These are phyloP conservation scores for Alosa alosa DNA, from an alignment of 2,113 vertebrate genomes.

Conservation along the genomic window DNA sequence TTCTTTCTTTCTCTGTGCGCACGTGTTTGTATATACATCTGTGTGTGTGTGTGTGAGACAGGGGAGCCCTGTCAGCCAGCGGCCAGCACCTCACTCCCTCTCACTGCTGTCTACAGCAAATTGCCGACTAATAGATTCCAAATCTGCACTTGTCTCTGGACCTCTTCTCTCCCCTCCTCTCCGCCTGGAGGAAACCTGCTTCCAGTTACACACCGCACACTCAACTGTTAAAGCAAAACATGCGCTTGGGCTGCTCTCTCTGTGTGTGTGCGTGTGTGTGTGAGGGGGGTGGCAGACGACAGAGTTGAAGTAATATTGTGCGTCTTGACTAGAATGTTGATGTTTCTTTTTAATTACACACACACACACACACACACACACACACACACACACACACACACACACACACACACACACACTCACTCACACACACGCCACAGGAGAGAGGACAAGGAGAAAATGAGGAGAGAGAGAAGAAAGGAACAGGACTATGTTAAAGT, in stretches of 20 bases:
- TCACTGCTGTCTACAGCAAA: slow-evolving; percentile 76
- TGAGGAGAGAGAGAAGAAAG: too few species aligned
- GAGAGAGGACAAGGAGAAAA: too few species aligned
- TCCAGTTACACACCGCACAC: slow-evolving; percentile 68
- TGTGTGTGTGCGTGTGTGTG: not conserved
- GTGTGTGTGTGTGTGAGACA: not conserved
- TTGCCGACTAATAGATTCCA: slow-evolving; percentile 77
- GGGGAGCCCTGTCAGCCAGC: slow-evolving; percentile 63
- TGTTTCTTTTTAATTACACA: slow-evolving; percentile 38
- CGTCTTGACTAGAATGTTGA: slow-evolving; percentile 63
- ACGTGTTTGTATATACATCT: not conserved
- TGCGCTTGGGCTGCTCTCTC: too few species aligned
- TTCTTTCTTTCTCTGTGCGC: not conserved
- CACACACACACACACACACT: too few species aligned
- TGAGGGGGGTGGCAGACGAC: slow-evolving; percentile 15
- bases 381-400: too few species aligned
- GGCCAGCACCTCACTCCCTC: slow-evolving; percentile 63
- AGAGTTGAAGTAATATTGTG: slow-evolving; percentile 53
- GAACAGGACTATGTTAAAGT: too few species aligned
- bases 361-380: too few species aligned
- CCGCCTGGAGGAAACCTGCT: slow-evolving; percentile 61
- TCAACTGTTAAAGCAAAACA: slow-evolving; percentile 24
- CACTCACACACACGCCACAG: too few species aligned
- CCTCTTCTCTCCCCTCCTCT: slow-evolving; percentile 39
- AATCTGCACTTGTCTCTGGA: slow-evolving; percentile 67